Percentiles rank a stretch among this genome's conserved stretches.
phyloP scores from a whole-genome alignment of 2,113 vertebrate species.

The Alethe diademata region DNA sequence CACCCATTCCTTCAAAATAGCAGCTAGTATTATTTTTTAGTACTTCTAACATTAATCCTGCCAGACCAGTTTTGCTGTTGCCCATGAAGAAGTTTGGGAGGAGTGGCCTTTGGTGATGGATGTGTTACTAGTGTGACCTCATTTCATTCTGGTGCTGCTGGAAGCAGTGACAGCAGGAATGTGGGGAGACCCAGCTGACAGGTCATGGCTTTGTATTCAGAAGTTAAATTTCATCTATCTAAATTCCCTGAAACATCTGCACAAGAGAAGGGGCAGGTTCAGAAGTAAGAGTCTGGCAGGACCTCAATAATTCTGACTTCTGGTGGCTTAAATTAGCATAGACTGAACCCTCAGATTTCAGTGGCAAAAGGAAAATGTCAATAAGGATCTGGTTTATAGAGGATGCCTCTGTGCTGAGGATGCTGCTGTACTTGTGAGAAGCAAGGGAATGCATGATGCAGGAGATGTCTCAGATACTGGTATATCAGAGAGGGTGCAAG shows the following conservation, averaged over 20 bases:
- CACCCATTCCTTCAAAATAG: neutral
- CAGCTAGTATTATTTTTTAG: neutral
- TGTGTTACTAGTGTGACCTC: neutral
- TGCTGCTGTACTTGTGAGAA: neutral
- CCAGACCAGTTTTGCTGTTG: neutral
- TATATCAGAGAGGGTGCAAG: neutral
- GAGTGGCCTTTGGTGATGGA: neutral
- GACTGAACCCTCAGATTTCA: neutral
- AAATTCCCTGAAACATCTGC: neutral
- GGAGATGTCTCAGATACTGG: neutral
- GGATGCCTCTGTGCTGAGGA: neutral
- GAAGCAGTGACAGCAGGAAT: neutral
- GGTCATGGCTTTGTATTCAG: neutral
- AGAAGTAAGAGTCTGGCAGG: neutral
- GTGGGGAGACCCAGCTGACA: neutral
- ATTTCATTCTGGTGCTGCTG: neutral
- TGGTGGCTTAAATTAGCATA: neutral
- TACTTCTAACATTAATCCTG: neutral
- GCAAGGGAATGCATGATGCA: neutral
- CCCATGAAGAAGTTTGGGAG: neutral
- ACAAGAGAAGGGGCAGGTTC: neutral
- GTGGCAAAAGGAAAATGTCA: neutral
- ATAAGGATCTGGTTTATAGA: neutral
- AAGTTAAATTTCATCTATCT: neutral
- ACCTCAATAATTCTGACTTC: neutral